Conservation (phyloP, 2,113 vertebrate genomes). For the Pluvianellus socialis region DNA sequence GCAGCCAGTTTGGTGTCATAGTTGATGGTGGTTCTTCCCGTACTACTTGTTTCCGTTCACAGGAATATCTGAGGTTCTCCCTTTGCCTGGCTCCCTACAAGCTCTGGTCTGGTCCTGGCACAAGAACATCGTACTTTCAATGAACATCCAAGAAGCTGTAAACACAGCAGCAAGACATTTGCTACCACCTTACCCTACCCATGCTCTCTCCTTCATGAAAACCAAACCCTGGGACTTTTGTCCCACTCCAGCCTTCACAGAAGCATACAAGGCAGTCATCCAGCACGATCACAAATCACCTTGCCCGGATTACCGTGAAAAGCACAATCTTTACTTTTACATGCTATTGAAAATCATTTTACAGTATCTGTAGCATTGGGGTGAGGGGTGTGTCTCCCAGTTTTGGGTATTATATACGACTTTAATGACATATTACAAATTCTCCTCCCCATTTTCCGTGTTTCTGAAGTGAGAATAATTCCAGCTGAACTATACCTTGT, state of each 20-base stretch:
- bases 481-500: not conserved
- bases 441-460: not conserved
- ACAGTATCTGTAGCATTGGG: not conserved
- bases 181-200: not conserved
- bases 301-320: not conserved
- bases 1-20: not conserved
- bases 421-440: not conserved
- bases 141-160: not conserved
- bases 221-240: not conserved
- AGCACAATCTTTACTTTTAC: not conserved
- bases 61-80: not conserved
- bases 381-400: not conserved
- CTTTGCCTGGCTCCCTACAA: not conserved
- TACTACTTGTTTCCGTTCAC: not conserved
- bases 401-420: not conserved
- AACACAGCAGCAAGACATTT: not conserved
- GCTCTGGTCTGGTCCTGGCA: not conserved
- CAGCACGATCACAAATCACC: not conserved
- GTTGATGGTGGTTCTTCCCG: not conserved
- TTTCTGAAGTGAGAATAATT: not conserved
- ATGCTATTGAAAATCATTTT: not conserved
- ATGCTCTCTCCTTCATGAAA: not conserved
- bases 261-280: not conserved
- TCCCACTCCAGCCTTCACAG: not conserved
- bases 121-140: not conserved